Base-by-base conservation (phyloP, 1,140 invertebrate species). In the Kradibia gibbosae region DNA sequence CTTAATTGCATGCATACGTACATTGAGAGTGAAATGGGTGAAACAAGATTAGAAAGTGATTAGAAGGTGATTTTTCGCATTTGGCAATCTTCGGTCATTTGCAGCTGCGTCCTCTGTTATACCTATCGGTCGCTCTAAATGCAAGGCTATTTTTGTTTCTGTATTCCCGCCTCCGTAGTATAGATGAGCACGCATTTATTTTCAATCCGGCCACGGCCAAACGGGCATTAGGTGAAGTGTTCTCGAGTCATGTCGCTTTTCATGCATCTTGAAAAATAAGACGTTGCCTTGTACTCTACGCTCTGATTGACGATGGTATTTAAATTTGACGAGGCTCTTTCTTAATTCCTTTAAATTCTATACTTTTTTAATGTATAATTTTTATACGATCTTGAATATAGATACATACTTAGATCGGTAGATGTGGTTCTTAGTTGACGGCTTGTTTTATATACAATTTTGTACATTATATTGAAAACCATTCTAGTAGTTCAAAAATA, bases 181-280 rank as follows among this genome's bases (percentile, higher is more conserved):
- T 50, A 72, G 45, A 31, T 65, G 74, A 55, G 65, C 84, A 78
- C 81, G 81, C 86, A 89, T 90, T 90, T 91, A 90, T 91, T 90
- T 91, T 88, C 85, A 91, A 90, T 86, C 87, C 88, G 90, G 89
- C 88, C 90, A 91, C 88, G 90, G 89, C 88, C 90, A 90, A 86
- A 86, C 75, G 81, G 83, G 76, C 83, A 85, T 81, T 83, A 72
- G 70, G 50, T 75, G 77, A 71, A 20, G 71, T 28, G 55, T 31
- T 45, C 62, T 53, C 36, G 31, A 70, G 74, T 67, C 71, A 31
- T 57, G 28, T 50, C 39, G 53, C 82, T 80, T 57, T 81, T 81
- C 77, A 82, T 75, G 20, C 31, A 20, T 1, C 28, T 1, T 22
- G 39, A 39, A n/a, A 25, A 25, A 74, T 17, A 74, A 34, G 28